These are phyloP conservation scores for Apodemia duryi DNA, from an alignment of 2,888 invertebrate genomes.

Conservation along the genomic window DNA sequence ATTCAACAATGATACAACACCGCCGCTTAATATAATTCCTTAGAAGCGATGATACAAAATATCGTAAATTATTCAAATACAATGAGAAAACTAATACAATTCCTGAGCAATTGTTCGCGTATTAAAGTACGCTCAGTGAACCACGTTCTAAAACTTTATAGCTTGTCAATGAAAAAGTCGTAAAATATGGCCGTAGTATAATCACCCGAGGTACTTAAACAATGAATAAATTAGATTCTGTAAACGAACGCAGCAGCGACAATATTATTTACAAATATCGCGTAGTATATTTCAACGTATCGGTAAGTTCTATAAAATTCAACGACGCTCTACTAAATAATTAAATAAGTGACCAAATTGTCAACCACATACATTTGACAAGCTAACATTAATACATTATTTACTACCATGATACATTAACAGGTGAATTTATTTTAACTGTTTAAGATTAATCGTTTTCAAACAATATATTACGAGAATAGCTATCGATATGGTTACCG, in stretches of 20 bases:
- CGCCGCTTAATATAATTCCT: constrained; percentile 46
- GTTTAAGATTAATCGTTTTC: constrained; percentile 61
- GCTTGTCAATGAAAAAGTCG: not conserved
- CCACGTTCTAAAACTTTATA: constrained; percentile 13
- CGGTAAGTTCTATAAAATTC: constrained; percentile 57
- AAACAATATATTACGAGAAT: constrained; percentile 60
- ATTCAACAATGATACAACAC: constrained; percentile 67
- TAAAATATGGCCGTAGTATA: constrained; percentile 22
- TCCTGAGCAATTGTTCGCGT: constrained; percentile 66
- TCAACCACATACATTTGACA: constrained; percentile 66
- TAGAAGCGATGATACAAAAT: constrained; percentile 59
- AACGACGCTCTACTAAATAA: constrained; percentile 59
- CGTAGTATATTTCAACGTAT: constrained; percentile 43
- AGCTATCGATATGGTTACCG: constrained; percentile 72
- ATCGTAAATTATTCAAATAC: constrained; percentile 59
- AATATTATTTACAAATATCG: constrained; percentile 53
- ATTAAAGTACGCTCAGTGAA: constrained; percentile 36
- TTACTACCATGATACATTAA: constrained; percentile 71
- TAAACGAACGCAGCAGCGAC: constrained; percentile 51
- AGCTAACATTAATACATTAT: constrained; percentile 72
- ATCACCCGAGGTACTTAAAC: constrained; percentile 30
- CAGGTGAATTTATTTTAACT: constrained; percentile 67
- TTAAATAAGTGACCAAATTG: constrained; percentile 60
- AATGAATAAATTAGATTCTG: constrained; percentile 32
- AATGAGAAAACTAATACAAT: constrained; percentile 68